Evolutionary conservation across 2,797 vertebrate species (phyloP).

Genomic region (Bufotes viridis): DNA sequence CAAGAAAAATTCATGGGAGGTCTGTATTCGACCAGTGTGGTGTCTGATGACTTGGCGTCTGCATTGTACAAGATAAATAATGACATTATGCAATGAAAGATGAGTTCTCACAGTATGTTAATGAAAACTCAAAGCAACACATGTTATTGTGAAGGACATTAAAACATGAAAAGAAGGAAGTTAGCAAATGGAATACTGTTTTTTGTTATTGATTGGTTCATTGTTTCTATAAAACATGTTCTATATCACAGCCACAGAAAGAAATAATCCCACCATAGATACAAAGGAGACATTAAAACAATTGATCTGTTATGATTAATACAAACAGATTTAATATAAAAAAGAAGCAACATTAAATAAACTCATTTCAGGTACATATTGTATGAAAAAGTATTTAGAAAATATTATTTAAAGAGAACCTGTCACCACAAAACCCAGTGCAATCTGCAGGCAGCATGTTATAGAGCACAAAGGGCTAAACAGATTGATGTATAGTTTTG

Average conservation of each 20-base stretch:
- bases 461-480: too few species aligned
- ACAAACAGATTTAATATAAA: neutral
- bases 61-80: neutral
- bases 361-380: neutral
- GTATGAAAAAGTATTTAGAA: too few species aligned
- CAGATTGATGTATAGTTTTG: too few species aligned
- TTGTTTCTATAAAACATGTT: neutral
- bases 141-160: conserved; percentile 20
- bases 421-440: too few species aligned
- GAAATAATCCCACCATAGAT: neutral
- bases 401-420: too few species aligned
- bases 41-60: conserved; percentile 3
- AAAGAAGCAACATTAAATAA: neutral
- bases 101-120: conserved; percentile 11
- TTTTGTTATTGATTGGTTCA: conserved; percentile 8
- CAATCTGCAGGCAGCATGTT: too few species aligned
- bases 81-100: conserved; percentile 14
- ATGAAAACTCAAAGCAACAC: conserved; percentile 7
- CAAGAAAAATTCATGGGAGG: neutral
- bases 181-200: neutral
- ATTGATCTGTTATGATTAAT: neutral
- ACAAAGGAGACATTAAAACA: neutral
- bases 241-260: neutral
- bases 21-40: neutral
- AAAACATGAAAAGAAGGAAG: conserved; percentile 13